Evolutionary conservation across 2,113 vertebrate species (phyloP), one percentile per base, ranked within the genome.

Genomic region (Cebus imitator): DNA sequence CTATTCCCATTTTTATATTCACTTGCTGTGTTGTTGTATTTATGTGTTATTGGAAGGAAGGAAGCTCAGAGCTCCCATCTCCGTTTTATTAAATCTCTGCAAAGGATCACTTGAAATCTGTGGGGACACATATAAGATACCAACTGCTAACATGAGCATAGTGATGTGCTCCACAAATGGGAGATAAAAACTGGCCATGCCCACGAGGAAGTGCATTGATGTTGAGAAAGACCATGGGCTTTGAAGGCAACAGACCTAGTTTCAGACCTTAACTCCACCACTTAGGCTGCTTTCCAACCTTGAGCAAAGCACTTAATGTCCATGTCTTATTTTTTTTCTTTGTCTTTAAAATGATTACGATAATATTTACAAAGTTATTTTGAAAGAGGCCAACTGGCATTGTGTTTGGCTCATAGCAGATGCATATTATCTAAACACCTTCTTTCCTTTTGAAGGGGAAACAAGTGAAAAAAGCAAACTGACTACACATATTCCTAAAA

Each of bases 341-440:
- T 58, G 23, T 58, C 57, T 58, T 58, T 58, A 58, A 58, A 58
- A 58, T 58, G 57, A 23, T 58, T 23, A 16, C 61, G 45, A 21
- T 73, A 64, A 64, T 48, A 50, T 95, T 37, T 75, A 52, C 27
- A 72, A 68, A 78, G 70, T 78, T 92, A 11, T 45, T 87, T 96
- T 61, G 40, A 27, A 94, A 91, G 50, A 32, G 84, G 70, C 30
- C 45, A 68, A 45, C 27, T 85, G 66, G 32, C 85, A 48, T 21
- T 58, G 50, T 89, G n/a, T 45, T 84, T 87, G 80, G 79, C n/a
- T 95, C 82, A 88, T 9, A 91, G 37, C 45, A 89, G 92, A 81
- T 66, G 10, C 52, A 23, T 73, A 45, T 64, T 58, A 70, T 45
- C 50, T 88, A 76, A 95, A 91, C 70, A 57, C 7, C 23, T 20